These are phyloP conservation scores for Pampus argenteus DNA, from an alignment of 2,797 vertebrate species.

Conservation along the genomic window DNA sequence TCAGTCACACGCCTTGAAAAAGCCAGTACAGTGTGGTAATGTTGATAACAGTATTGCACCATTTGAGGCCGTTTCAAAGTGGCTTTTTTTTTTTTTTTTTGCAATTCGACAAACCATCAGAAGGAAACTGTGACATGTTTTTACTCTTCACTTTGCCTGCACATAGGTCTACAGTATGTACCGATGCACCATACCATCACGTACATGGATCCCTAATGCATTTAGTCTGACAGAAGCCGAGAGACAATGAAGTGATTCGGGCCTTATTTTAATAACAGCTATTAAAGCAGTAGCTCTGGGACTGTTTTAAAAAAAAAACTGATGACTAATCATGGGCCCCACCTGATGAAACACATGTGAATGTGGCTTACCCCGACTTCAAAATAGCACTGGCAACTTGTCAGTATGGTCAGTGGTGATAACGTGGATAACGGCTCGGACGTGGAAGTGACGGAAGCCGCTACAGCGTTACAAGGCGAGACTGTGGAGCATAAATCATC, in stretches of 20 bases:
- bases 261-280: constrained; percentile 5
- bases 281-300: constrained; percentile 26
- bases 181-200: background rate
- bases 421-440: constrained; percentile 3
- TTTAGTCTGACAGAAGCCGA: background rate
- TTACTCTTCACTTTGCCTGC: background rate
- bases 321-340: constrained; percentile 80
- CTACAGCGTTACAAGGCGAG: background rate
- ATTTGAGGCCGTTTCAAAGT: constrained; percentile 22
- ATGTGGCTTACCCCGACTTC: constrained; percentile 30
- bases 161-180: background rate
- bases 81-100: background rate
- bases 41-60: background rate
- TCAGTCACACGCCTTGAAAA: constrained; percentile 20
- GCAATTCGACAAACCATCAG: constrained; percentile 9
- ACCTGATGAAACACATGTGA: constrained; percentile 62
- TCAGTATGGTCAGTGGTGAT: constrained; percentile 20
- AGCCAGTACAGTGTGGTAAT: background rate
- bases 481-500: background rate
- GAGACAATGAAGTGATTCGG: constrained; percentile 24
- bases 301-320: constrained; percentile 59
- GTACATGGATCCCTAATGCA: background rate
- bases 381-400: constrained; percentile 46
- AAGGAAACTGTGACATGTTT: constrained; percentile 12
- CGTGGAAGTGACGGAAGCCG: constrained; percentile 20